Percentiles rank a stretch among this genome's conserved stretches.
phyloP scores from a whole-genome alignment of 2,888 invertebrate genomes.

The Petrolisthes manimaculis region DNA sequence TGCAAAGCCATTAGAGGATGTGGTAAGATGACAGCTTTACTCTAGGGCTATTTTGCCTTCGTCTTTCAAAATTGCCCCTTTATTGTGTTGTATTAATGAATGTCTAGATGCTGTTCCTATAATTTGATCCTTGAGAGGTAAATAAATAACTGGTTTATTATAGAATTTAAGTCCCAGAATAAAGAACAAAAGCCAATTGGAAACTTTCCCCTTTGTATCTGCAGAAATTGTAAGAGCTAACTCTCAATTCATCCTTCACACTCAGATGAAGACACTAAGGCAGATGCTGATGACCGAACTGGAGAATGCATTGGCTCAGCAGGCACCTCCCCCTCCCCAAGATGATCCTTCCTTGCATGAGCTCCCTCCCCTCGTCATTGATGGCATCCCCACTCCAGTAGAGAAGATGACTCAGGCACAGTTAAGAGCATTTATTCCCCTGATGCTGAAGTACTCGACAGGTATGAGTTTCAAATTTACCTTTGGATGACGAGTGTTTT shows the following conservation, averaged over 20 bases:
- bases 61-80: background rate
- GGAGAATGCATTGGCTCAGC: constrained; percentile 92
- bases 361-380: constrained; percentile 94
- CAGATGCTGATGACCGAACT: constrained; percentile 95
- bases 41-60: background rate
- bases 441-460: constrained; percentile 98
- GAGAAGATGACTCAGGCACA: constrained; percentile 99
- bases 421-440: constrained; percentile 93
- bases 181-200: background rate
- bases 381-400: constrained; percentile 97
- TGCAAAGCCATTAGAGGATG: constrained; percentile 96
- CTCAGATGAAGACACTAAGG: constrained; percentile 82
- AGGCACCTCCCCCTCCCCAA: constrained; percentile 86
- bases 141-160: background rate
- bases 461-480: constrained; percentile 71
- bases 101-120: too few relatives aligned
- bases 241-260: background rate
- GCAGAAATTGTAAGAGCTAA: background rate
- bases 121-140: too few relatives aligned
- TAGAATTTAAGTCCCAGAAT: background rate
- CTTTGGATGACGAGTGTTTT: too few relatives aligned
- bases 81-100: too few relatives aligned
- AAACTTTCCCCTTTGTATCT: background rate
- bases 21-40: constrained; percentile 73
- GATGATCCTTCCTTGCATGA: constrained; percentile 95